Conservation (phyloP, 2,113 vertebrate genomes). For the Pachyramphus minor region DNA sequence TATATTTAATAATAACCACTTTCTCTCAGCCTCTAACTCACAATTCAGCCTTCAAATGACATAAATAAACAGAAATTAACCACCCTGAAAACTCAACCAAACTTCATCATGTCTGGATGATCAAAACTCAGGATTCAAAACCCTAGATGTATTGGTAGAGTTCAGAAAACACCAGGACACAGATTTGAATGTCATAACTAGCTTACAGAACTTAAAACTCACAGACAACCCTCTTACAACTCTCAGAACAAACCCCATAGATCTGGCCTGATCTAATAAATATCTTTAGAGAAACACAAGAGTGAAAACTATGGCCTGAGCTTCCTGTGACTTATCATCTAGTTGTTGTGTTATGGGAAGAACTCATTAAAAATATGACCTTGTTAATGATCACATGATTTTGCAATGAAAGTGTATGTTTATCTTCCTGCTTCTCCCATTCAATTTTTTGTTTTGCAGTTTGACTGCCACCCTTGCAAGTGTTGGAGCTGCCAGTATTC, state of each 20-base stretch:
- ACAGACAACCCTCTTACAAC: not conserved
- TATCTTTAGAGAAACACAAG: not conserved
- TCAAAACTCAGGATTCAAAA: not conserved
- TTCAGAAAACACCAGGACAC: not conserved
- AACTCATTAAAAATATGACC: not conserved
- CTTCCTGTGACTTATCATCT: not conserved
- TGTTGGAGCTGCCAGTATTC: slow-evolving; percentile 95
- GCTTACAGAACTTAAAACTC: not conserved
- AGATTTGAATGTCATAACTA: not conserved
- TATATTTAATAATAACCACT: not conserved
- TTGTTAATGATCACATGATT: not conserved
- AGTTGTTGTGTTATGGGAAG: not conserved
- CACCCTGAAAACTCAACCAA: not conserved
- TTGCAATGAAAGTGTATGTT: not conserved
- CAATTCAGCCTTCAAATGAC: not conserved
- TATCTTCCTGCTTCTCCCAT: not conserved
- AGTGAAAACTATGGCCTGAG: not conserved
- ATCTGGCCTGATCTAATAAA: not conserved
- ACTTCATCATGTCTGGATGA: not conserved
- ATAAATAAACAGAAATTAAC: not conserved
- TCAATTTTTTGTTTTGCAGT: slow-evolving; percentile 71
- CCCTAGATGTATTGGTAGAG: not conserved
- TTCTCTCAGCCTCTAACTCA: not conserved
- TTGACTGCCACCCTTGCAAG: slow-evolving; percentile 96
- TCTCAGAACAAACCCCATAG: not conserved